Percentiles rank a stretch among this genome's conserved stretches.
phyloP scores from a whole-genome alignment of 2,888 invertebrate genomes.

The Dasysyrphus albostriatus region DNA sequence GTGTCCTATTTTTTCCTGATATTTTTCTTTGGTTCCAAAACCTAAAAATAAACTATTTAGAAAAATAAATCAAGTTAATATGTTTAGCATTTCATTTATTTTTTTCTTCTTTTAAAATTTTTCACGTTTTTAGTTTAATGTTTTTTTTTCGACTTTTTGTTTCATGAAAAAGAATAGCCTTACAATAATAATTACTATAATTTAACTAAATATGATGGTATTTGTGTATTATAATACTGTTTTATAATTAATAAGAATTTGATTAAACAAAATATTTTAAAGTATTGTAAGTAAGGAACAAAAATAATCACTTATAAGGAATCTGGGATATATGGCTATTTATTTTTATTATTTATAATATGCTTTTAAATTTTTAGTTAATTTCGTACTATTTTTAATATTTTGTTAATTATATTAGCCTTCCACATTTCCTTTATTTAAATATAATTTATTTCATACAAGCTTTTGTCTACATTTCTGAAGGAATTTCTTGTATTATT shows the following conservation, averaged over 20 bases:
- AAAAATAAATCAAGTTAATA: background rate
- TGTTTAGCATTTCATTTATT: constrained; percentile 50
- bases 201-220: constrained; percentile 53
- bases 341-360: constrained; percentile 2
- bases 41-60: no score
- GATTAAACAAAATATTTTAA: constrained; percentile 7
- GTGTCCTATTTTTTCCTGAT: no score
- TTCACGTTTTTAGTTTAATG: constrained; percentile 6
- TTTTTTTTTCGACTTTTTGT: constrained; percentile 26
- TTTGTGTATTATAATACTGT: constrained; percentile 38
- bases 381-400: constrained; percentile 1
- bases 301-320: constrained; percentile 55
- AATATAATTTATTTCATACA: background rate
- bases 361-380: background rate
- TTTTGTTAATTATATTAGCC: constrained; percentile 18
- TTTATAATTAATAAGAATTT: background rate
- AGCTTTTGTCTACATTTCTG: constrained; percentile 1
- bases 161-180: constrained; percentile 40
- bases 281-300: constrained; percentile 60
- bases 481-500: constrained; percentile 3
- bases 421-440: constrained; percentile 4
- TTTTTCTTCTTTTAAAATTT: constrained; percentile 14
- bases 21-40: no score
- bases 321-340: constrained; percentile 21
- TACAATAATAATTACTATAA: constrained; percentile 36